Percentiles rank a stretch among this genome's conserved stretches.
Conservation (phyloP, 2,888 invertebrate species). For the Tipula unca region DNA sequence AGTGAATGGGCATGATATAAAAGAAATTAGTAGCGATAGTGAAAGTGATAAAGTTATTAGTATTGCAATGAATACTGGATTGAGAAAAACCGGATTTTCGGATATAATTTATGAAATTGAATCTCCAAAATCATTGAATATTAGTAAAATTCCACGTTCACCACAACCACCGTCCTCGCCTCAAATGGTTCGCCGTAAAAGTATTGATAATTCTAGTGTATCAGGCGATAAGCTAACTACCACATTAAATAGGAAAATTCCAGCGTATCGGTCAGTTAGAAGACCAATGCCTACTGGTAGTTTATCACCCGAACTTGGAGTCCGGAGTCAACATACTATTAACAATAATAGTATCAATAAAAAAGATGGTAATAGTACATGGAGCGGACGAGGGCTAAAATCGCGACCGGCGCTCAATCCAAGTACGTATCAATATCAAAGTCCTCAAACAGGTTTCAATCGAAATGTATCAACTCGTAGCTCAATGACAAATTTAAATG, state of each 20-base stretch:
- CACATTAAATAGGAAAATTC: constrained; percentile 37
- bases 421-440: constrained; percentile 58
- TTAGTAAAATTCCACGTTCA: constrained; percentile 43
- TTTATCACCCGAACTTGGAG: constrained; percentile 42
- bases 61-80: constrained; percentile 59
- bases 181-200: constrained; percentile 35
- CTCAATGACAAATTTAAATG: constrained; percentile 40
- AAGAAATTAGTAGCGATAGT: constrained; percentile 26
- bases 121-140: constrained; percentile 34
- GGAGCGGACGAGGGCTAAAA: constrained; percentile 52
- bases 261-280: constrained; percentile 40
- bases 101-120: constrained; percentile 52
- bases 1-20: background rate
- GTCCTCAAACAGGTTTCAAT: constrained; percentile 41
- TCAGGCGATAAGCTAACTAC: constrained; percentile 28
- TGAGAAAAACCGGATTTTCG: constrained; percentile 61
- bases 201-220: constrained; percentile 36
- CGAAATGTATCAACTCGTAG: constrained; percentile 43
- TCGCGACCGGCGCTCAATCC: constrained; percentile 47
- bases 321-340: constrained; percentile 31
- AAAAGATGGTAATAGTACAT: constrained; percentile 58
- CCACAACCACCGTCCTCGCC: constrained; percentile 38
- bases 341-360: constrained; percentile 29
- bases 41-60: constrained; percentile 47
- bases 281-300: constrained; percentile 39